A percentile compares a stretch with the other conserved stretches of the same genome.
phyloP scores from a whole-genome alignment of 2,113 vertebrate genomes.

The Eclectus roratus region DNA sequence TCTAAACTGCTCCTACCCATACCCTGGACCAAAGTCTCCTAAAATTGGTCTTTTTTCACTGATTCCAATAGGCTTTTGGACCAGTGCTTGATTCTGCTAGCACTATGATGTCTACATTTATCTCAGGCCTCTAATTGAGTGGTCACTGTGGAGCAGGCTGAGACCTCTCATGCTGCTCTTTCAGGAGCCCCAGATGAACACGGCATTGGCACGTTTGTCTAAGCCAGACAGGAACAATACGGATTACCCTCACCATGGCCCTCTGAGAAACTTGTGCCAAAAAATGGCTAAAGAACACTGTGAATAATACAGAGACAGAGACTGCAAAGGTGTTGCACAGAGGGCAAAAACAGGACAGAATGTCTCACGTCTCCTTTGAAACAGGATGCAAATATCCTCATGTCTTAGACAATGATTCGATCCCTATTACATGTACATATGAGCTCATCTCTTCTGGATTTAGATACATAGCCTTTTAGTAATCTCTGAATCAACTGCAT shows the following conservation, averaged over 20 bases:
- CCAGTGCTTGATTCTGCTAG: neutral
- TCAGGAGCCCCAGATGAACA: neutral
- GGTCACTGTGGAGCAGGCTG: neutral
- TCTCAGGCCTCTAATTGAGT: rapidly evolving
- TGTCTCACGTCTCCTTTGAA: neutral
- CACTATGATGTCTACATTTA: neutral
- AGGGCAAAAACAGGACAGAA: neutral
- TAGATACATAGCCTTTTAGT: neutral
- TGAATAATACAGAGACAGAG: neutral
- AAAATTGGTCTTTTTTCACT: neutral
- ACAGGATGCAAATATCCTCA: neutral
- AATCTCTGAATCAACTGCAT: slow-evolving; percentile 4
- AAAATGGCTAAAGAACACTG: neutral
- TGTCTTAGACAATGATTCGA: neutral
- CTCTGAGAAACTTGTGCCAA: neutral
- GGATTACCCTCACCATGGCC: neutral
- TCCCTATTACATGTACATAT: neutral
- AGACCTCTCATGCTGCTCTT: neutral
- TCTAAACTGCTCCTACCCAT: neutral
- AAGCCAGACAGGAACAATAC: neutral
- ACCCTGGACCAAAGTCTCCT: neutral
- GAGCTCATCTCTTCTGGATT: slow-evolving; percentile 36
- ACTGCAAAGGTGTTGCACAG: neutral
- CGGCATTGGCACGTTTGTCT: neutral
- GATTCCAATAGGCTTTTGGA: neutral